A percentile compares a stretch with the other conserved stretches of the same genome.
phyloP scores from a whole-genome alignment of 2,888 invertebrate genomes.

The Epinotia bilunana region DNA sequence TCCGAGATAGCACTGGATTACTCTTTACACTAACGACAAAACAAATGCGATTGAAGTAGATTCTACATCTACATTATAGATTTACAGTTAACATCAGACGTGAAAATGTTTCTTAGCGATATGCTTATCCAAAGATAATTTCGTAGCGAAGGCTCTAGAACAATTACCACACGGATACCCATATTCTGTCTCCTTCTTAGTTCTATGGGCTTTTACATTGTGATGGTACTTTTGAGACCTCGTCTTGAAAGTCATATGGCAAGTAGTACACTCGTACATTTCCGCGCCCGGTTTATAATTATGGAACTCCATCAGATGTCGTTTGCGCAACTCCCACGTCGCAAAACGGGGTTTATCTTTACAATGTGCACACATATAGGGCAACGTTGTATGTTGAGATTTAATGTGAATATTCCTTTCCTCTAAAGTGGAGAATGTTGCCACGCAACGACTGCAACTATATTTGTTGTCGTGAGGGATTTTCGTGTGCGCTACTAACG shows the following conservation, averaged over 20 bases:
- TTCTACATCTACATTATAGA: neutral
- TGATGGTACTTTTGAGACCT: slow-evolving; percentile 79
- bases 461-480: slow-evolving; percentile 78
- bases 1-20: neutral
- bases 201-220: slow-evolving; percentile 75
- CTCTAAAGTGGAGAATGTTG: slow-evolving; percentile 73
- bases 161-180: slow-evolving; percentile 80
- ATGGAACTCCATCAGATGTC: slow-evolving; percentile 78
- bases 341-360: slow-evolving; percentile 78
- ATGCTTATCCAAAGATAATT: slow-evolving; percentile 82
- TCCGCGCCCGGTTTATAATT: slow-evolving; percentile 77
- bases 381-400: slow-evolving; percentile 73
- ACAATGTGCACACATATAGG: slow-evolving; percentile 77
- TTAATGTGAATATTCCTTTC: slow-evolving; percentile 75
- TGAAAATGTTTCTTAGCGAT: slow-evolving; percentile 83
- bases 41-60: neutral
- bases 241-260: slow-evolving; percentile 78
- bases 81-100: slow-evolving; percentile 54
- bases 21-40: neutral
- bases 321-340: slow-evolving; percentile 75
- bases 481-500: slow-evolving; percentile 71
- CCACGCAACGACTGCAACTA: slow-evolving; percentile 75
- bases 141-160: slow-evolving; percentile 79
- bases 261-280: slow-evolving; percentile 78
- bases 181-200: slow-evolving; percentile 76